Conservation (phyloP, 2,888 invertebrate species). For the Lasioglossum malachurum region DNA sequence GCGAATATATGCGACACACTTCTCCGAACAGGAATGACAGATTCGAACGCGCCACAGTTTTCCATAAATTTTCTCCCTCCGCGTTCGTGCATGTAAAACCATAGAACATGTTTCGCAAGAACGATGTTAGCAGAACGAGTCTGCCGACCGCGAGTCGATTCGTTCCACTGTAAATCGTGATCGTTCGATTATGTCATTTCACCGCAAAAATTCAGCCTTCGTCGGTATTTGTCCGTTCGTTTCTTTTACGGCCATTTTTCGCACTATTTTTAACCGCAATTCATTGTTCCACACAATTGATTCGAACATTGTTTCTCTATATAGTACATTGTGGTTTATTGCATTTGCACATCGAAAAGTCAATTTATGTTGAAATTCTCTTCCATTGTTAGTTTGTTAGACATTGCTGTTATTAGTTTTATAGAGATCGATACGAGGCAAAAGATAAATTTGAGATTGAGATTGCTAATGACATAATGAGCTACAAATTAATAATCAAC, state of each 20-base stretch:
- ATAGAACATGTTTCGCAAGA: background rate
- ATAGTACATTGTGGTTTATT: background rate
- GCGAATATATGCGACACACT: background rate
- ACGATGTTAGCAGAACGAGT: background rate
- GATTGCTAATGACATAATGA: background rate
- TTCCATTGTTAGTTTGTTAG: background rate
- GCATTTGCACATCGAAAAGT: background rate
- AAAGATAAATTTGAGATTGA: background rate
- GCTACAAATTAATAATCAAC: background rate
- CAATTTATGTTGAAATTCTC: background rate
- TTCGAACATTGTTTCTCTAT: background rate
- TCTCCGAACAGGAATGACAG: background rate
- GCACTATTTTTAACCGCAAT: background rate
- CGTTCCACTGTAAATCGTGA: background rate
- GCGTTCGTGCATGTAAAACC: background rate
- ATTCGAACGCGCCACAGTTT: background rate
- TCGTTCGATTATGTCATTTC: background rate
- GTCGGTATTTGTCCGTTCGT: background rate
- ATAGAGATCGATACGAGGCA: background rate
- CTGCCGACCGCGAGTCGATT: background rate
- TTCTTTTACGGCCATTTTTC: background rate
- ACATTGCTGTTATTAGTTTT: background rate
- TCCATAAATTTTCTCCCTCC: background rate
- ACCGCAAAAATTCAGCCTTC: conserved; percentile 1
- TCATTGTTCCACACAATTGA: background rate